phyloP scores from a whole-genome alignment of 2,113 vertebrate species.

The Antidorcas marsupialis region DNA sequence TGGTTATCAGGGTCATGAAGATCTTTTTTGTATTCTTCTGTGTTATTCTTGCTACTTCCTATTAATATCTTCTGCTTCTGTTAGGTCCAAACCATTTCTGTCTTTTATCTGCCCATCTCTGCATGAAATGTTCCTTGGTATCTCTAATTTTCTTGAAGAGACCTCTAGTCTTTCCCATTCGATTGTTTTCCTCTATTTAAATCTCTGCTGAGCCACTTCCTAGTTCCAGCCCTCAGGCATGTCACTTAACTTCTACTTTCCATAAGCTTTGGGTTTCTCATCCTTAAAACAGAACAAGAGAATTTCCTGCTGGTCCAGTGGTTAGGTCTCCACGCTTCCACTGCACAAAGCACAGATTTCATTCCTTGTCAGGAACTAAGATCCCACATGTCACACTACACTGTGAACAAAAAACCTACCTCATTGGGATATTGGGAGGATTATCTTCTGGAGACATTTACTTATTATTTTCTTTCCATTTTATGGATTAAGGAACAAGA shows the following conservation, averaged over 20 bases:
- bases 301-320: background rate
- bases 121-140: background rate
- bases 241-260: background rate
- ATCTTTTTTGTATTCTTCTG: background rate
- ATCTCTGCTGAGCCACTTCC: background rate
- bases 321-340: background rate
- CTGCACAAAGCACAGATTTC: background rate
- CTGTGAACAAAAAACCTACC: background rate
- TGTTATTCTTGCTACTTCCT: background rate
- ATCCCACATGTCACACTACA: background rate
- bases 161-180: background rate
- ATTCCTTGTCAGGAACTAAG: background rate
- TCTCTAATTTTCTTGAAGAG: background rate
- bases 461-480: conserved; percentile 41
- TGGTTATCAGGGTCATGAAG: background rate
- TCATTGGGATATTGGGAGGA: background rate
- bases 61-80: background rate
- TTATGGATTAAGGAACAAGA: conserved; percentile 18
- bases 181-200: background rate
- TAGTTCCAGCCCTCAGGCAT: background rate
- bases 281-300: background rate
- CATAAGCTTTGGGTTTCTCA: background rate
- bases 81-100: background rate
- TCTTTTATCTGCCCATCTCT: background rate
- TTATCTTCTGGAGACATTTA: conserved; percentile 14